Evolutionary conservation across 2,113 vertebrate species (phyloP), one percentile per base, ranked within the genome.

Genomic region (Aldabrachelys gigantea): DNA sequence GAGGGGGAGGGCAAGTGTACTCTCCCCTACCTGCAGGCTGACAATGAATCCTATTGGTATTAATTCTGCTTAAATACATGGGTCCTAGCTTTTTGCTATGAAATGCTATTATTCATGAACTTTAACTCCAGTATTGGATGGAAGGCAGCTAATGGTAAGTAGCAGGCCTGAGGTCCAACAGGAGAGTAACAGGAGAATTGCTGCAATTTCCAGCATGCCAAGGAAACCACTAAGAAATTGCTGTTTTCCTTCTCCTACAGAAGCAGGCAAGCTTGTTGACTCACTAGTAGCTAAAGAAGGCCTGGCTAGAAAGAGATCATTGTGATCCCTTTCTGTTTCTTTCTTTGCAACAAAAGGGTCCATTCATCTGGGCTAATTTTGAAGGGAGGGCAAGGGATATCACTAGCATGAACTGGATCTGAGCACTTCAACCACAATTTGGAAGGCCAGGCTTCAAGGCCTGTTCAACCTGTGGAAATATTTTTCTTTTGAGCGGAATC

Each of bases 181-280:
- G 49, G 49, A 50, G 49, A 50, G 19, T 57, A 94, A 44, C 52
- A 62, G 89, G 93, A 95, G 94, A 75, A 87, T 94, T 6, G 92
- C 97, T 80, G 12, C 87, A 49, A 57, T 90, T 94, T 90, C 97
- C 95, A 92, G 29, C 62, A 88, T 95, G 96, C 97, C 97, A 82
- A 50, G 82, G 96, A 98, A 98, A 98, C 98, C 97, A 69, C 98
- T 82, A 89, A 97, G 69, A 98, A 98, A 98, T 98, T 97, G 97
- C 97, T 94, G 94, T 97, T 97, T 98, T 98, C 97, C 98, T 98
- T 89, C 97, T 97, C 27, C 92, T 69, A 5, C 96, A 86, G 96
- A 92, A 82, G 72, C 21, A 44, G 84, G 93, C 78, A 87, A 89
- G 89, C 97, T 82, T 93, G 80, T 88, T 8, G 94, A 96, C 96